Percentiles rank a stretch among this genome's conserved stretches.
These are phyloP conservation scores for Calyptommatus sinebrachiatus DNA, from an alignment of 2,113 vertebrate species.

Conservation along the genomic window DNA sequence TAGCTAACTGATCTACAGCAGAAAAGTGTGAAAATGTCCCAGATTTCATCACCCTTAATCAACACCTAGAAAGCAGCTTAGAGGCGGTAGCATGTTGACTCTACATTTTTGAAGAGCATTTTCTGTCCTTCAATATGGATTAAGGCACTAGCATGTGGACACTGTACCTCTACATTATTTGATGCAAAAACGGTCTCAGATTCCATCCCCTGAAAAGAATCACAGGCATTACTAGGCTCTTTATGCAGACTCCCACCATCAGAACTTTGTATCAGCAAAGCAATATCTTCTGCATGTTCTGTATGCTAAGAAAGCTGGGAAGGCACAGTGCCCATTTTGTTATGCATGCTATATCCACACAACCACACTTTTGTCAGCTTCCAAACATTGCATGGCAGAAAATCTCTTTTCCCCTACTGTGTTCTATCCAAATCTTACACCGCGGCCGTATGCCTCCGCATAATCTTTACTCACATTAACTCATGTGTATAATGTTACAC, in stretches of 20 bases:
- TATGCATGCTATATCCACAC: not conserved
- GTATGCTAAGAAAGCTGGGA: not conserved
- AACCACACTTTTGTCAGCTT: not conserved
- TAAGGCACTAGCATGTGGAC: too few relatives aligned
- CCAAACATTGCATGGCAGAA: slow-evolving; percentile 4
- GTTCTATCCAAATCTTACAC: not conserved
- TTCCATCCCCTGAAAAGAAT: not conserved
- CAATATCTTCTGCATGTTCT: too few relatives aligned
- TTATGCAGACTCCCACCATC: not conserved
- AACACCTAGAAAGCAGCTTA: too few relatives aligned
- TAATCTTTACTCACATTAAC: slow-evolving; percentile 18
- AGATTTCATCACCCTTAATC: not conserved
- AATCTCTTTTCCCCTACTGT: not conserved
- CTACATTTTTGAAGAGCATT: too few relatives aligned
- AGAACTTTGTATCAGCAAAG: not conserved
- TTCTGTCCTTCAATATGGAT: too few relatives aligned
- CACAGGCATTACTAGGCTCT: not conserved
- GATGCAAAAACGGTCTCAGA: not conserved
- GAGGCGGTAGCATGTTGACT: too few relatives aligned
- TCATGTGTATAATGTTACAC: slow-evolving; percentile 15
- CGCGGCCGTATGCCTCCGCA: slow-evolving; percentile 9
- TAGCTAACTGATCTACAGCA: too few relatives aligned
- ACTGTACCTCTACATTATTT: too few relatives aligned
- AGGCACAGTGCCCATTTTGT: not conserved
- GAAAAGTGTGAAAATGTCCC: too few relatives aligned